Evolutionary conservation across 1,140 invertebrate genomes (phyloP).

Genomic region (Riptortus pedestris): DNA sequence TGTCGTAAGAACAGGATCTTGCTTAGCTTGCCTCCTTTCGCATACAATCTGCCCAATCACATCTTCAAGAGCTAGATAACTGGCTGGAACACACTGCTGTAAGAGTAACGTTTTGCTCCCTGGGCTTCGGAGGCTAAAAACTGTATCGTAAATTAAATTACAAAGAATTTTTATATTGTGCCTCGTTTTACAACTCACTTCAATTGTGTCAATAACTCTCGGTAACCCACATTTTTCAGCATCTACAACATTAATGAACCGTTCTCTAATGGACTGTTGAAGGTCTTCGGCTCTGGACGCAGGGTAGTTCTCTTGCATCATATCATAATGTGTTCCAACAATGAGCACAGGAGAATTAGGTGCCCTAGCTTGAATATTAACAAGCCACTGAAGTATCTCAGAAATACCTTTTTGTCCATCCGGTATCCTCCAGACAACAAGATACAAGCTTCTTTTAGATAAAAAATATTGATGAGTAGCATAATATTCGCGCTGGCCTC

Average conservation of each 20-base stretch:
- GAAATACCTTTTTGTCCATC: slow-evolving; percentile 85
- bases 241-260: slow-evolving; percentile 85
- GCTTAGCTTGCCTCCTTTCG: slow-evolving; percentile 50
- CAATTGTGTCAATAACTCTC: slow-evolving; percentile 83
- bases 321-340: slow-evolving; percentile 89
- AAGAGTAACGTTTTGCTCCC: slow-evolving; percentile 81
- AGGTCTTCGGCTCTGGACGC: slow-evolving; percentile 65
- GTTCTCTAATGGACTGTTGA: slow-evolving; percentile 76
- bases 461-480: slow-evolving; percentile 98
- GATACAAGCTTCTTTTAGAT: slow-evolving; percentile 86
- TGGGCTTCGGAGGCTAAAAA: slow-evolving; percentile 79
- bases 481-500: slow-evolving; percentile 92
- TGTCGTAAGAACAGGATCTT: slow-evolving; percentile 80
- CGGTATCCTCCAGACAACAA: slow-evolving; percentile 90
- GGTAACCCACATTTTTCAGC: slow-evolving; percentile 93
- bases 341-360: slow-evolving; percentile 91
- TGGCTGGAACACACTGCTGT: slow-evolving; percentile 90
- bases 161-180: slow-evolving; percentile 86
- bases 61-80: slow-evolving; percentile 88
- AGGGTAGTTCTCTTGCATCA: slow-evolving; percentile 62
- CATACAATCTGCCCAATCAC: slow-evolving; percentile 69
- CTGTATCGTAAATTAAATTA: slow-evolving; percentile 87
- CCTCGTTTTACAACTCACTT: slow-evolving; percentile 78
- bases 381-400: slow-evolving; percentile 87
- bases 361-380: slow-evolving; percentile 87